Evolutionary conservation across 2,797 vertebrate genomes (phyloP), one percentile per base, ranked within the genome.

Genomic region (Sphaeramia orbicularis): DNA sequence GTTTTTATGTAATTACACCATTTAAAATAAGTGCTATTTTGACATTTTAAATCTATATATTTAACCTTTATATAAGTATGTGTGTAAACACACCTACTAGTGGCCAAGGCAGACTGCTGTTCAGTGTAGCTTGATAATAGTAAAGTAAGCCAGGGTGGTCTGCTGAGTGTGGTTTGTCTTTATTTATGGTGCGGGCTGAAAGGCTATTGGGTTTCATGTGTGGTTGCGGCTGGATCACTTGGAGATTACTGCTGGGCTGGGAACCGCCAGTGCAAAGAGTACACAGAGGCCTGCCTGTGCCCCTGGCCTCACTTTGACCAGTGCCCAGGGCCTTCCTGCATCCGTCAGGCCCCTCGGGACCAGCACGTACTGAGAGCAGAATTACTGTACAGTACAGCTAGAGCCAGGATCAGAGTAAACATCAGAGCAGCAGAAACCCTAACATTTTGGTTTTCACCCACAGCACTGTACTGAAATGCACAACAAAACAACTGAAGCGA

Each of bases 151-250:
- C 89, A 67, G 90, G 89, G 91, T 93, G 89, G 91, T 90, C 90
- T 62, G 43, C 65, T 82, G 52, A 83, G 84, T 84, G 76, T 71
- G 79, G 78, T 78, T 80, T 81, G 86, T 88, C 89, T 89, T 87
- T 91, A 89, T 92, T 93, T 91, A 85, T 76, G 79, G 79, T 89
- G 77, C 56, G 45, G 68, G 54, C 84, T 82, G 62, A 78, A 65
- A 77, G 44, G 71, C 79, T 81, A 86, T 92, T 80, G 76, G 73
- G 74, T 93, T 93, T 92, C 90, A 85, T 86, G 74, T 89, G 88
- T 65, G 83, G 87, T 88, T 87, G 88, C 90, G 76, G 75, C 69
- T 80, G 86, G 84, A 87, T 91, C 84, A 88, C 58, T 60, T 71
- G 69, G 64, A 90, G 91, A 90, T 93, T 91, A 91, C 74, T 19